Percentiles rank a stretch among this genome's conserved stretches.
These are phyloP conservation scores for Champsocephalus gunnari DNA, from an alignment of 2,797 vertebrate genomes.

Conservation along the genomic window DNA sequence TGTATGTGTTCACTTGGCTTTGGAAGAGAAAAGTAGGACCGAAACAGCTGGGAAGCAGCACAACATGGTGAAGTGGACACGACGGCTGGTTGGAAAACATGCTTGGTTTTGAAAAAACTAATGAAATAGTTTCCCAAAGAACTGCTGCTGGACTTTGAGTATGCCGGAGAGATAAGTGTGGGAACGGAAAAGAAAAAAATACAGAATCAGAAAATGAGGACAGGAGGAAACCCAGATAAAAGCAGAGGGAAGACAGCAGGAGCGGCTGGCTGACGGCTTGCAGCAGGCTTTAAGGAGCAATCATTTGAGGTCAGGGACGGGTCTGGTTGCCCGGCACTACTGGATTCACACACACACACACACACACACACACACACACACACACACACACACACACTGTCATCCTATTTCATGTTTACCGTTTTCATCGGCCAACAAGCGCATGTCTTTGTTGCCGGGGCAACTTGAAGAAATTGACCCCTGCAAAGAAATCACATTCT, in stretches of 20 bases:
- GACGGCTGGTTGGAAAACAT: slow-evolving; percentile 48
- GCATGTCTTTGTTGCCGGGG: slow-evolving; percentile 67
- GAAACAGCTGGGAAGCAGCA: slow-evolving; percentile 24
- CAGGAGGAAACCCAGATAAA: slow-evolving; percentile 58
- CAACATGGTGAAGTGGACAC: neutral
- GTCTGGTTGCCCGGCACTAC: slow-evolving; percentile 75
- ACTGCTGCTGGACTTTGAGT: slow-evolving; percentile 32
- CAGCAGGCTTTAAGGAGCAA: slow-evolving; percentile 62
- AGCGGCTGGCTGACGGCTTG: slow-evolving; percentile 50
- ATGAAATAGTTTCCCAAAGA: slow-evolving; percentile 45
- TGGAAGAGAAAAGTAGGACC: neutral
- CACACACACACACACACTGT: slow-evolving; percentile 27
- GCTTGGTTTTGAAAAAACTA: slow-evolving; percentile 46
- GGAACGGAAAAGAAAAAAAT: slow-evolving; percentile 52
- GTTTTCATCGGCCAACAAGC: slow-evolving; percentile 69
- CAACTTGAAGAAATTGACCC: slow-evolving; percentile 52
- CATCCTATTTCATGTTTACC: slow-evolving; percentile 60
- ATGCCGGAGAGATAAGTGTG: slow-evolving; percentile 54
- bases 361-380: slow-evolving; percentile 27
- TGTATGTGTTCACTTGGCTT: slow-evolving; percentile 17
- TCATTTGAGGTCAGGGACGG: slow-evolving; percentile 73
- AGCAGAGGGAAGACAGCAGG: slow-evolving; percentile 30
- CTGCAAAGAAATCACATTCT: slow-evolving; percentile 39
- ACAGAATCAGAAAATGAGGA: slow-evolving; percentile 33
- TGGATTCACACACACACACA: slow-evolving; percentile 59